Evolutionary conservation across 2,113 vertebrate genomes (phyloP), one percentile per base, ranked within the genome.

Genomic region (Gymnorhina tibicen): DNA sequence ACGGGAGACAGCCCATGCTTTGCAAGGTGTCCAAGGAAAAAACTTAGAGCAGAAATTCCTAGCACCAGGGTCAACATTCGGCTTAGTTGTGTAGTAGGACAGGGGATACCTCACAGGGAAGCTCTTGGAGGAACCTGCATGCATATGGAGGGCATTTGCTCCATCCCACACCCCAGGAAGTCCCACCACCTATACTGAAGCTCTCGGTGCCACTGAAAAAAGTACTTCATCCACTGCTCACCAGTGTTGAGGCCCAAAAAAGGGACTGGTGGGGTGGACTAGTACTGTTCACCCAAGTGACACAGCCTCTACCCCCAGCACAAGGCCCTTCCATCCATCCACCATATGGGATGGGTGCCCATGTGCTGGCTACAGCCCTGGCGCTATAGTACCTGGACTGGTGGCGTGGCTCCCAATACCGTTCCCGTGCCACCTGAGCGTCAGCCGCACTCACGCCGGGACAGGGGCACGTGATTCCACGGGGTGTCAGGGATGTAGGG

Each of bases 381-480:
- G 67, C 2, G 1, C 60, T 26, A 37, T 62, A 23, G 28, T 37
- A 44, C 24, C n/a, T 0, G 24, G 42, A 42, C 50, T 39, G 58
- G 17, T 28, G 37, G 10, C 62, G 27, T 5, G 3, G 3, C 44
- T 89, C 58, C 63, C 49, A 11, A 1, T 3, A 9, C 46, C 24
- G 1, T 15, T 49, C 66, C 66, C 2, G 3, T 13, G 72, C 21
- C 10, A 10, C 47, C 28, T 5, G 13, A 44, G 41, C 14, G 27
- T 5, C 49, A 13, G 46, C 22, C 1, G 4, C 9, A 2, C 32
- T 66, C 82, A 10, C 2, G 1, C 24, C 39, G 9, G 44, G 52
- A 44, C 28, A 6, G 28, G 33, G 32, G 5, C 6, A 7, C 1
- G 1, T 3, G 1, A 28, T 33, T 37, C 46, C 21, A 4, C 2